Conservation (phyloP, 2,888 invertebrate genomes). For the Julus scandinavius region DNA sequence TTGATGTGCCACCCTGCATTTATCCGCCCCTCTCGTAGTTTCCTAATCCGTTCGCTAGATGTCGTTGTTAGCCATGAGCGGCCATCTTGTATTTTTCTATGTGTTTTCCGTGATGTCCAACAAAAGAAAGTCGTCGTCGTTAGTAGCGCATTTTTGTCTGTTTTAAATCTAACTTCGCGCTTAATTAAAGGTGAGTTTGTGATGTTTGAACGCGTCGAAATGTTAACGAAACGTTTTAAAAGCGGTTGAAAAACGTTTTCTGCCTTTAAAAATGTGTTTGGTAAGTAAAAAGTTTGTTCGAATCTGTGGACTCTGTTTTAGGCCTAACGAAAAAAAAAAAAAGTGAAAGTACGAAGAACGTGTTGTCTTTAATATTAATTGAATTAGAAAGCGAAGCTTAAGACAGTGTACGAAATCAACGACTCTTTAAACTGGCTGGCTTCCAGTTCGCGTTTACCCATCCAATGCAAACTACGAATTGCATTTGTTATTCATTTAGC, state of each 20-base stretch:
- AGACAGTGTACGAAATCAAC: no score
- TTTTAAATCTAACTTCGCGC: background rate
- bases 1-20: no score
- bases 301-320: background rate
- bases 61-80: background rate
- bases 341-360: no score
- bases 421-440: no score
- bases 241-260: background rate
- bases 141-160: background rate
- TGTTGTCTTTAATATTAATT: no score
- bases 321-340: background rate
- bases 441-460: no score
- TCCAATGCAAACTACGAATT: no score
- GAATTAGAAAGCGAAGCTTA: no score
- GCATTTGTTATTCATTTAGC: no score
- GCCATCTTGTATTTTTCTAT: background rate
- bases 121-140: background rate
- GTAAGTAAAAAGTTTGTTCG: background rate
- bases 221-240: background rate
- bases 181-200: slow-evolving; percentile 26
- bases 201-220: background rate
- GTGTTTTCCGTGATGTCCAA: background rate
- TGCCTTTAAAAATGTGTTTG: background rate
- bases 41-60: no score
- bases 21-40: no score